phyloP scores from a whole-genome alignment of 2,797 vertebrate genomes.

The Malacoraja senta region DNA sequence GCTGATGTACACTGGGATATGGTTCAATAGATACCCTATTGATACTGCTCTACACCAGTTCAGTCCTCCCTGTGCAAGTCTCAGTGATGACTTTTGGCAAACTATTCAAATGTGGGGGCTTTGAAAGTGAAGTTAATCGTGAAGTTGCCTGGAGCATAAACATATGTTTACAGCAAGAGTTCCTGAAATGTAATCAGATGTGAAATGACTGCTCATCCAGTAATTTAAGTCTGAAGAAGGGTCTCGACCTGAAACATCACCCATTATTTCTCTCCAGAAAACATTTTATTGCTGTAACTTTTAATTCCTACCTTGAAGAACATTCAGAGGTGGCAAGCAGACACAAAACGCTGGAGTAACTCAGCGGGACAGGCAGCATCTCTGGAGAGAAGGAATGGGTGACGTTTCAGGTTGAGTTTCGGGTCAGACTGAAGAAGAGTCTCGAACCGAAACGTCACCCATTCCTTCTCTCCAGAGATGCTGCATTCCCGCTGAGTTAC shows the following conservation, averaged over 20 bases:
- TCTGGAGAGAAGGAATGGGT: too few relatives aligned
- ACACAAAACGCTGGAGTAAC: too few relatives aligned
- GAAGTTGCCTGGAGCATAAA: background rate
- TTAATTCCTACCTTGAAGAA: background rate
- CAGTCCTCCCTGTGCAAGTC: background rate
- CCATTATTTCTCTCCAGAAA: background rate
- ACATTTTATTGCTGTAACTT: background rate
- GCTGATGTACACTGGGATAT: background rate
- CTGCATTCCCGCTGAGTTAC: too few relatives aligned
- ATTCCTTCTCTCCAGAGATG: too few relatives aligned
- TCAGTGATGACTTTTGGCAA: background rate
- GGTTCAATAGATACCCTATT: background rate
- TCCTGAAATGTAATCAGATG: background rate
- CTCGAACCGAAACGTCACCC: too few relatives aligned
- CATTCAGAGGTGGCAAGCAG: too few relatives aligned
- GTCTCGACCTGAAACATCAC: too few relatives aligned
- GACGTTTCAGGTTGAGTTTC: too few relatives aligned
- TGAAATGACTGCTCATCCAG: background rate
- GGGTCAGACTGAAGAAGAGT: too few relatives aligned
- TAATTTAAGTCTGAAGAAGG: too few relatives aligned
- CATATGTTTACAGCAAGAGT: background rate
- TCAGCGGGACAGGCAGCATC: too few relatives aligned
- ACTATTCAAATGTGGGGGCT: background rate
- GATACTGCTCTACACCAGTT: background rate
- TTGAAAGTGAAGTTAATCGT: background rate